A percentile compares a stretch with the other conserved stretches of the same genome.
These are phyloP conservation scores for Hipparchia sbordonii DNA, from an alignment of 2,888 invertebrate species.

Conservation along the genomic window DNA sequence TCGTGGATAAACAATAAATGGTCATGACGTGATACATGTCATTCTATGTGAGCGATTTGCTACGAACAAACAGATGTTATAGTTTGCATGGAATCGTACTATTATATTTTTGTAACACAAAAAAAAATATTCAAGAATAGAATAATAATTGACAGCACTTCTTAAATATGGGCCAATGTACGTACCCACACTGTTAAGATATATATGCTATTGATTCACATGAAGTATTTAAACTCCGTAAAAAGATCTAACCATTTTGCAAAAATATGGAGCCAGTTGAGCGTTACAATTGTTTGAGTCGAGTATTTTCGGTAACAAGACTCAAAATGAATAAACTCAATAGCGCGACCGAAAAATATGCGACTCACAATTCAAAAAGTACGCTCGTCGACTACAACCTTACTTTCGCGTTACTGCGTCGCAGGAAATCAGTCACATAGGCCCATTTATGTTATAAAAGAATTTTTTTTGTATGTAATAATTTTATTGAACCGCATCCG, in stretches of 20 bases:
- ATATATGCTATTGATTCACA: no score
- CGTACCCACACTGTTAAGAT: not conserved
- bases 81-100: not conserved
- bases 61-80: not conserved
- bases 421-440: slow-evolving; percentile 12
- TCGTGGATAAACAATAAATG: slow-evolving; percentile 41
- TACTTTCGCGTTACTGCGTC: not conserved
- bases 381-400: no score
- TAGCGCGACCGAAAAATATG: no score
- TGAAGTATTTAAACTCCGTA: not conserved
- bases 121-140: not conserved
- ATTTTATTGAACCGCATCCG: slow-evolving; percentile 4
- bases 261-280: not conserved
- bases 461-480: not conserved
- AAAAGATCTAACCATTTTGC: not conserved
- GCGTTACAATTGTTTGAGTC: no score
- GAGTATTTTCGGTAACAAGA: no score
- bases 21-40: not conserved
- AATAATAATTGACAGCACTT: not conserved
- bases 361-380: no score
- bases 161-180: not conserved
- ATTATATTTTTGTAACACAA: no score
- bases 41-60: slow-evolving; percentile 12
- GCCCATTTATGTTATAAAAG: not conserved
- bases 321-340: no score